These are phyloP conservation scores for Halcyon badia DNA, from an alignment of 2,797 vertebrate species.

Conservation along the genomic window DNA sequence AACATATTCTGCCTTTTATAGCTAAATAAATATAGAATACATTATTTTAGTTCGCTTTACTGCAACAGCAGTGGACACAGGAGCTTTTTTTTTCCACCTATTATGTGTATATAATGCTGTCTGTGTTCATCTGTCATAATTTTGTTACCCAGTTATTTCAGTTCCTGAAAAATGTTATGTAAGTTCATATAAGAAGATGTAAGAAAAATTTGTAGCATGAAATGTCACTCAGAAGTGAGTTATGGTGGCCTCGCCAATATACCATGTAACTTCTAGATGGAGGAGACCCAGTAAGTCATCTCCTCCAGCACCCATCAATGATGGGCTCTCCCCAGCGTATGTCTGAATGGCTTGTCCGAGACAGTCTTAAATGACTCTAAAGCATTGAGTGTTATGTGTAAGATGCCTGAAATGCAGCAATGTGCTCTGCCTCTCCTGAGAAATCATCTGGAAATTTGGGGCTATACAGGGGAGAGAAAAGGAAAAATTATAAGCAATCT, in stretches of 20 bases:
- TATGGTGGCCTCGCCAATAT: not conserved
- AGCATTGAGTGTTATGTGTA: not conserved
- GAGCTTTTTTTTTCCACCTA: not conserved
- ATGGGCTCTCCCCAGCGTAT: fast-evolving
- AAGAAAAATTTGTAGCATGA: not conserved
- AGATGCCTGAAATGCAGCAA: not conserved
- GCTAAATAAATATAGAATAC: not conserved
- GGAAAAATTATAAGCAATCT: not conserved
- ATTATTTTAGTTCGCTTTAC: not conserved
- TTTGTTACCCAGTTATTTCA: not conserved
- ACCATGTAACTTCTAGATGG: not conserved
- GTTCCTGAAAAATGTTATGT: not conserved
- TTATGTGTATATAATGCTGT: not conserved
- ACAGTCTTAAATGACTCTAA: not conserved
- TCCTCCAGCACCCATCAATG: not conserved
- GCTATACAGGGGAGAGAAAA: not conserved
- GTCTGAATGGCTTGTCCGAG: not conserved
- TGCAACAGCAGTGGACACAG: not conserved
- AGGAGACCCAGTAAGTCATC: not conserved
- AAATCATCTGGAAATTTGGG: not conserved
- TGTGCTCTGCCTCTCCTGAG: not conserved
- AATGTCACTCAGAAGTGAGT: not conserved
- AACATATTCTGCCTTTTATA: not conserved
- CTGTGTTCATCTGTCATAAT: not conserved
- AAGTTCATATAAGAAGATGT: not conserved